These are phyloP conservation scores for Rutilus rutilus DNA, from an alignment of 2,113 vertebrate genomes.

Conservation along the genomic window DNA sequence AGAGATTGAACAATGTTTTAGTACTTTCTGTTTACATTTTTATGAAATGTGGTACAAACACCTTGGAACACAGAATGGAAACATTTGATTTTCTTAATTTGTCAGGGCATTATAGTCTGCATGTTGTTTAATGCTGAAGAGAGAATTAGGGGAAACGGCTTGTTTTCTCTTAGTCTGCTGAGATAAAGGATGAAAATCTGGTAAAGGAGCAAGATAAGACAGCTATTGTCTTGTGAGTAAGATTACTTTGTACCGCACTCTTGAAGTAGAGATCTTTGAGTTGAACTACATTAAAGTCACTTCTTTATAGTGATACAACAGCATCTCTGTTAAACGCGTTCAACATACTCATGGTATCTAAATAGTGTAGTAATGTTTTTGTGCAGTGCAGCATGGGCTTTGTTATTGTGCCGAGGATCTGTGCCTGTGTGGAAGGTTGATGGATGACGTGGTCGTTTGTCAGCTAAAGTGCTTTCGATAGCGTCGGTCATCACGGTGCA, in stretches of 20 bases:
- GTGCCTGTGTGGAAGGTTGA: conserved; percentile 21
- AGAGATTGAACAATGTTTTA: background rate
- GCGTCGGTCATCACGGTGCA: conserved; percentile 37
- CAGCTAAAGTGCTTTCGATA: conserved; percentile 48
- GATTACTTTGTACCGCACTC: conserved; percentile 6
- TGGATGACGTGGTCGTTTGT: conserved; percentile 51
- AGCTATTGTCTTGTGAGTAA: conserved; percentile 10
- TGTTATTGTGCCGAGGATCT: conserved; percentile 31
- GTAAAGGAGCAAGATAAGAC: background rate
- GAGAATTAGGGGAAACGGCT: background rate
- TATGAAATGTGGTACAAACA: background rate
- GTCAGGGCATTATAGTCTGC: background rate
- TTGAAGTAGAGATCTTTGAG: background rate
- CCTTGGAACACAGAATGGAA: background rate
- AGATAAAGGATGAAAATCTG: conserved; percentile 8
- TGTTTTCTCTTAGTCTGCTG: background rate
- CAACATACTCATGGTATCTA: conserved; percentile 23
- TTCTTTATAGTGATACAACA: background rate
- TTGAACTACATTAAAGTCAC: conserved; percentile 25
- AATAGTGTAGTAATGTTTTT: conserved; percentile 39
- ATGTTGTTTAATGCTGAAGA: conserved; percentile 7
- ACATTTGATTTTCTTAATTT: background rate
- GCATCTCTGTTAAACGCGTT: conserved; percentile 14
- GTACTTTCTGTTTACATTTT: background rate
- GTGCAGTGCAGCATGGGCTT: conserved; percentile 32